A percentile compares a stretch with the other conserved stretches of the same genome.
These are phyloP conservation scores for Parthenolecanium corni DNA, from an alignment of 2,888 invertebrate genomes.

Conservation along the genomic window DNA sequence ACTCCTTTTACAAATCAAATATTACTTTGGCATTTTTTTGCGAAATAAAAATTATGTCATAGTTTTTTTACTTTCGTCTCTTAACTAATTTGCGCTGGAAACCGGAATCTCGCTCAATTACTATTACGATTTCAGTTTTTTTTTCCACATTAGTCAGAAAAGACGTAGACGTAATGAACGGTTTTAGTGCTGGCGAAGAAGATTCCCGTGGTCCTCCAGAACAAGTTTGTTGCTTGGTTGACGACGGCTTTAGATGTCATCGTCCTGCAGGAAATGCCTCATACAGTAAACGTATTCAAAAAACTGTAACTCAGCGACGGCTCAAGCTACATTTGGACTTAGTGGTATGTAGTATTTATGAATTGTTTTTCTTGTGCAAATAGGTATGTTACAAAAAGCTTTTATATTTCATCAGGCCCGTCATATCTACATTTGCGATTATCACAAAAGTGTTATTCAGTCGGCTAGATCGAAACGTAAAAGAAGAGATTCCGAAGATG, in stretches of 20 bases:
- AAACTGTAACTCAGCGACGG: conserved; percentile 81
- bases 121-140: not conserved
- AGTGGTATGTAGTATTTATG: conserved; percentile 48
- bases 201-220: conserved; percentile 78
- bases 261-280: conserved; percentile 87
- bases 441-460: conserved; percentile 90
- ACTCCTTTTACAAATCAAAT: no score
- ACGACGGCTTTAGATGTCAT: conserved; percentile 74
- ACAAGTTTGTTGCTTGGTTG: conserved; percentile 84
- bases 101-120: no score
- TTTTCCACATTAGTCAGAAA: not conserved
- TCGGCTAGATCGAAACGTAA: conserved; percentile 85
- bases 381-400: not conserved
- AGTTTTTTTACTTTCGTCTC: no score
- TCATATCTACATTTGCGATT: conserved; percentile 93
- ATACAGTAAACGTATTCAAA: conserved; percentile 92
- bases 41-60: no score
- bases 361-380: no score
- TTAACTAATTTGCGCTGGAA: no score
- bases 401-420: conserved; percentile 38
- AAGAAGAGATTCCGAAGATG: conserved; percentile 87
- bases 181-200: conserved; percentile 82
- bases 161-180: conserved; percentile 48
- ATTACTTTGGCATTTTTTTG: no score
- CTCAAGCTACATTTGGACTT: conserved; percentile 79